A percentile compares a stretch with the other conserved stretches of the same genome.
phyloP scores from a whole-genome alignment of 2,888 invertebrate species.

The Blomia tropicalis region DNA sequence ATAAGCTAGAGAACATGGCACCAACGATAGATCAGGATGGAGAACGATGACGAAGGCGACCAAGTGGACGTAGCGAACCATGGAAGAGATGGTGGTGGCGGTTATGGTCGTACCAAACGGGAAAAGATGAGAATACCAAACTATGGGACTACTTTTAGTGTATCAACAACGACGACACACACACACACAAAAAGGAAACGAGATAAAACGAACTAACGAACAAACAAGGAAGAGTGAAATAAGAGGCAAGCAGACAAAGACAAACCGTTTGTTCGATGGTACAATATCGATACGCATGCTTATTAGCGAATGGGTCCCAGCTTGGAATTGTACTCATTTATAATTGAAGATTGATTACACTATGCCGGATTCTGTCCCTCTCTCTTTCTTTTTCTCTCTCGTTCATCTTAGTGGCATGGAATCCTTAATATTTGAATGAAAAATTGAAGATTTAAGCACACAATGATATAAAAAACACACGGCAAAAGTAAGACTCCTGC shows the following conservation, averaged over 20 bases:
- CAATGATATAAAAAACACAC: background rate
- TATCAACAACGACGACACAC: background rate
- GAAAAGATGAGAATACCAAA: too few species aligned
- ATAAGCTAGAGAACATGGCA: background rate
- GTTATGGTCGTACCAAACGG: background rate
- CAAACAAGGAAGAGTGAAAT: background rate
- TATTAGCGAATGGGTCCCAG: background rate
- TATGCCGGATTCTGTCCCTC: slow-evolving; percentile 8
- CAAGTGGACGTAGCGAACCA: too few species aligned
- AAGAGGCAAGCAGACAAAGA: background rate
- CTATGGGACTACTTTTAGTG: too few species aligned
- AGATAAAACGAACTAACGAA: background rate
- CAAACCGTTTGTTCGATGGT: slow-evolving; percentile 1
- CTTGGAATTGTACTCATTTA: slow-evolving; percentile 9
- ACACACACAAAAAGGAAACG: slow-evolving; percentile 4
- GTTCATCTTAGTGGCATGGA: too few species aligned
- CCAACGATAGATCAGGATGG: background rate
- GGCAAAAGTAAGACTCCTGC: background rate
- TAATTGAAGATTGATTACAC: slow-evolving; percentile 13
- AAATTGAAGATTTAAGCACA: slow-evolving; percentile 11
- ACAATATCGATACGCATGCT: slow-evolving; percentile 6
- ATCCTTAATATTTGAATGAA: slow-evolving; percentile 13
- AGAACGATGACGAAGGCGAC: too few species aligned
- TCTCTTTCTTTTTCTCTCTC: too few species aligned
- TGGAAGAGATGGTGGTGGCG: too few species aligned